A percentile compares a stretch with the other conserved stretches of the same genome.
Evolutionary conservation across 2,888 invertebrate species (phyloP).

Genomic region (Phengaris arion): DNA sequence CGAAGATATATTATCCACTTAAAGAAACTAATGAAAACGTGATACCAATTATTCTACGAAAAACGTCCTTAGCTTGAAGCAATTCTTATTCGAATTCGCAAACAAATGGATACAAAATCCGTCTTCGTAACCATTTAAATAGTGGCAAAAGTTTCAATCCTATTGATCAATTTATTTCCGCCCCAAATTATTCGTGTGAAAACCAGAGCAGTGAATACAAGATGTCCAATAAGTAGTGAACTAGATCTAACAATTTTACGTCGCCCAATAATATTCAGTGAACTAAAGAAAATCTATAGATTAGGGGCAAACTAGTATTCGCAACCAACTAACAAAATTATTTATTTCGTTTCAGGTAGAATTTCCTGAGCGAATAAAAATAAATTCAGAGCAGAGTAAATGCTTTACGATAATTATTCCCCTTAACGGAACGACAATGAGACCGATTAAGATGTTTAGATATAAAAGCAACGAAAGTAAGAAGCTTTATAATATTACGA

Average conservation of each 20-base stretch:
- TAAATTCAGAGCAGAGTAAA: background rate
- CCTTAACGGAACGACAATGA: background rate
- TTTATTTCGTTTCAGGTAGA: background rate
- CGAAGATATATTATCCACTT: background rate
- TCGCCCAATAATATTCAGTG: slow-evolving; percentile 9
- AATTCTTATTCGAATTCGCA: background rate
- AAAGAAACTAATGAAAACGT: background rate
- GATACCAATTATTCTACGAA: background rate
- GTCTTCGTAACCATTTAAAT: background rate
- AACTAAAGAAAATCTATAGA: slow-evolving; percentile 1
- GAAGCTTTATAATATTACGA: no score
- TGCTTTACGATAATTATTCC: background rate
- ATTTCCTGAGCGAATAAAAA: background rate
- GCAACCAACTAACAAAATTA: background rate
- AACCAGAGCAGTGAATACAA: background rate
- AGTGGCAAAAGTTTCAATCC: background rate
- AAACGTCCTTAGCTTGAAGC: background rate
- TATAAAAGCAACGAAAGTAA: no score
- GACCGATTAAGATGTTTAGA: background rate
- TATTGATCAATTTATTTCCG: background rate
- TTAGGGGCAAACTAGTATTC: slow-evolving; percentile 3
- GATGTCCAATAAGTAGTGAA: background rate
- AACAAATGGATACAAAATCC: background rate
- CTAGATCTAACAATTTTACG: slow-evolving; percentile 4
- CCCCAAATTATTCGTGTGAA: background rate